Percentiles rank a stretch among this genome's conserved stretches.
phyloP scores from a whole-genome alignment of 2,797 vertebrate genomes.

The Trachurus trachurus region DNA sequence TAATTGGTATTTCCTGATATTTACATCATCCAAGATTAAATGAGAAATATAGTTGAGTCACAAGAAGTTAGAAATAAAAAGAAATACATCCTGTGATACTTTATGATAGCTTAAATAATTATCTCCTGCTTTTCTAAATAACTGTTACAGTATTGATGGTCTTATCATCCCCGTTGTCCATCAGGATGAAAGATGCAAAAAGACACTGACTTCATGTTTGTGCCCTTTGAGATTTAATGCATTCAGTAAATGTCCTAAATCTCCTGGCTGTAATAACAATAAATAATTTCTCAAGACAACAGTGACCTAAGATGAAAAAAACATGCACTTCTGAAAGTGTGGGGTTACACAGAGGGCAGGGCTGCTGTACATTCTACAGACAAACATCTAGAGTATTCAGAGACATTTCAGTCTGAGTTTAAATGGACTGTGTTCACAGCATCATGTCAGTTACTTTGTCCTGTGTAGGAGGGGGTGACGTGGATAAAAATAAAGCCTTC shows the following conservation, averaged over 20 bases:
- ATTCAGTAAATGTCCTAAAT: constrained; percentile 19
- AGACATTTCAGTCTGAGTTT: constrained; percentile 26
- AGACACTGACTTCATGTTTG: constrained; percentile 9
- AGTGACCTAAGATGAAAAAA: constrained; percentile 34
- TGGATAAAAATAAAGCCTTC: neutral
- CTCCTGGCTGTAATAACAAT: constrained; percentile 32
- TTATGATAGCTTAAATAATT: neutral
- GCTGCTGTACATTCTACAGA: constrained; percentile 25
- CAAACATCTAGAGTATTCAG: constrained; percentile 4
- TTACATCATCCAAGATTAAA: neutral
- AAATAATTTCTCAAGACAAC: constrained; percentile 36
- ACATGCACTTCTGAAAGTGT: constrained; percentile 24
- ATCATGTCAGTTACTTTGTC: constrained; percentile 3
- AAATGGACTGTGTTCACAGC: constrained; percentile 14
- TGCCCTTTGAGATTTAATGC: neutral
- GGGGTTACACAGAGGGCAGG: constrained; percentile 40
- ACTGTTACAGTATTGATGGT: neutral
- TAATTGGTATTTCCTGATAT: neutral
- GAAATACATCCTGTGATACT: neutral
- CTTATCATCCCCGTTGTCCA: neutral
- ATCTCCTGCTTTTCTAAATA: neutral
- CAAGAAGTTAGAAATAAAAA: neutral
- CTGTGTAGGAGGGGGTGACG: neutral
- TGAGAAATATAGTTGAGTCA: neutral
- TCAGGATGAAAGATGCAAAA: constrained; percentile 4